Conservation (phyloP, 2,888 invertebrate species). For the Tanytarsus gracilentus region DNA sequence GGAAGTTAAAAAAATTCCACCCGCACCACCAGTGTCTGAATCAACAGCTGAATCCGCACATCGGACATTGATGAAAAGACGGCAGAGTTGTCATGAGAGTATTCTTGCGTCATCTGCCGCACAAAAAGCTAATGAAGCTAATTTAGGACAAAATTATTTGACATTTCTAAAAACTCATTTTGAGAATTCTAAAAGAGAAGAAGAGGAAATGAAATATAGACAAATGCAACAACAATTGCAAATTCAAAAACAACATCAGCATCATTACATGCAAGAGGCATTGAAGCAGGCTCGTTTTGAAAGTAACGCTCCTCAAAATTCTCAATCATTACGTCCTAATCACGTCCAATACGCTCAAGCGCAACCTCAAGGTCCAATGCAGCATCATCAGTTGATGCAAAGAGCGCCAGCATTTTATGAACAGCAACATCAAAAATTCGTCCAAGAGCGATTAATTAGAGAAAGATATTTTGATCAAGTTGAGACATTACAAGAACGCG, state of each 20-base stretch:
- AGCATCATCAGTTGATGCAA: background rate
- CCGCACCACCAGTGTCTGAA: background rate
- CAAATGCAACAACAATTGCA: background rate
- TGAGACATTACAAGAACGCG: constrained; percentile 5
- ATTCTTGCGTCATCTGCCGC: background rate
- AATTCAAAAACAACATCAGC: background rate
- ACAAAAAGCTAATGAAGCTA: background rate
- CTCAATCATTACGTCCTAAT: too few relatives aligned
- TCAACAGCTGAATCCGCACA: background rate
- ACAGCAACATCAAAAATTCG: background rate
- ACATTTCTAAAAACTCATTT: background rate
- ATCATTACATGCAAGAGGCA: too few relatives aligned
- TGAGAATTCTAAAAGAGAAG: background rate
- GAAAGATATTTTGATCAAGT: constrained; percentile 9
- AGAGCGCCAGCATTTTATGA: too few relatives aligned
- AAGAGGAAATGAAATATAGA: background rate
- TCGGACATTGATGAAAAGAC: background rate
- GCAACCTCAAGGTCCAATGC: too few relatives aligned
- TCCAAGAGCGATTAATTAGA: background rate
- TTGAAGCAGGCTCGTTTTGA: too few relatives aligned
- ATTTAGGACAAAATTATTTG: background rate
- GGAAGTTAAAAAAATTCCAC: background rate
- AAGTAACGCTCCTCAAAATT: too few relatives aligned
- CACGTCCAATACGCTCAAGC: too few relatives aligned
- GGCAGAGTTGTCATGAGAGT: constrained; percentile 22